phyloP scores from a whole-genome alignment of 2,113 vertebrate species.

The Sturnira hondurensis region DNA sequence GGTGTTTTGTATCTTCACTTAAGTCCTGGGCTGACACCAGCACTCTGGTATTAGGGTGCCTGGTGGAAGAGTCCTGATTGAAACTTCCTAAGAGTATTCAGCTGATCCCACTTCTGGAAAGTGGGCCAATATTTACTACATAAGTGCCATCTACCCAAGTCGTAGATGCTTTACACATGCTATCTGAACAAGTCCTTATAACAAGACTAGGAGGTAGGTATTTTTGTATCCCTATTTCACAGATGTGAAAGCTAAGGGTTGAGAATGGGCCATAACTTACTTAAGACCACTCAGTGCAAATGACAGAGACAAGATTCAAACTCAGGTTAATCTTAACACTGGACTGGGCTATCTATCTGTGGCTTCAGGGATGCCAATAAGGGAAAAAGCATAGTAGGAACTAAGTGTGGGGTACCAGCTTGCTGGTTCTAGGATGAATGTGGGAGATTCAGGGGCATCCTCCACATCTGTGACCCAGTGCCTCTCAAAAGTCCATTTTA shows the following conservation, averaged over 20 bases:
- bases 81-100: not conserved
- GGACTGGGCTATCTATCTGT: not conserved
- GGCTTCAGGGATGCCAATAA: not conserved
- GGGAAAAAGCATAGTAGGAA: not conserved
- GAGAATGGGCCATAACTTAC: not conserved
- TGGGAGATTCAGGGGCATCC: not conserved
- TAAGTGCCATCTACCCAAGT: not conserved
- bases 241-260: not conserved
- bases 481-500: not conserved
- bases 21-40: not conserved
- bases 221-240: not conserved
- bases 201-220: not conserved
- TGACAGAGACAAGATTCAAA: constrained; percentile 22
- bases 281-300: not conserved
- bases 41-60: not conserved
- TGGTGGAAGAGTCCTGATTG: not conserved
- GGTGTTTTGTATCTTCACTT: not conserved
- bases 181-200: not conserved
- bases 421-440: not conserved
- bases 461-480: not conserved
- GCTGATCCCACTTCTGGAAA: not conserved
- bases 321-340: not conserved
- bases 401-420: not conserved
- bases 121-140: not conserved
- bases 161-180: not conserved